phyloP scores from a whole-genome alignment of 2,797 vertebrate species.

The Anguilla marmorata region DNA sequence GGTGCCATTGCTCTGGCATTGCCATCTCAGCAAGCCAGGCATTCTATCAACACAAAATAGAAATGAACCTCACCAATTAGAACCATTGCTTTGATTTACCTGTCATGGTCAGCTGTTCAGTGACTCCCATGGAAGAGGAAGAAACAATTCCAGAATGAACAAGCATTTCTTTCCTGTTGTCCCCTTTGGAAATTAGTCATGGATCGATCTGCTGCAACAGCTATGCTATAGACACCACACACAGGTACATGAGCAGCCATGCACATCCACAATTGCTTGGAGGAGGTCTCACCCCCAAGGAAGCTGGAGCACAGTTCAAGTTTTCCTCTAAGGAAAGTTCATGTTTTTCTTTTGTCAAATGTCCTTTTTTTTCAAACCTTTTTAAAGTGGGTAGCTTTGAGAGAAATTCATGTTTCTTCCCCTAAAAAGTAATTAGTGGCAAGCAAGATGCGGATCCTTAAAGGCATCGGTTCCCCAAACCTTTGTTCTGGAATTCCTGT shows the following conservation, averaged over 20 bases:
- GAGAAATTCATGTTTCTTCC: conserved; percentile 40
- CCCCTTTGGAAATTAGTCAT: conserved; percentile 13
- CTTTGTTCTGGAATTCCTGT: conserved; percentile 60
- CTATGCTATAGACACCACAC: conserved; percentile 13
- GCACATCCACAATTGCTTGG: conserved; percentile 1
- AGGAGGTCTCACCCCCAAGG: conserved; percentile 34
- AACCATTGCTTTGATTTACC: conserved; percentile 32
- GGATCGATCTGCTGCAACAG: conserved; percentile 14
- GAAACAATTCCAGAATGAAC: background rate
- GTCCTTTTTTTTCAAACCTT: conserved; percentile 48
- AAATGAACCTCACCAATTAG: conserved; percentile 18
- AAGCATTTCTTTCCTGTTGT: background rate
- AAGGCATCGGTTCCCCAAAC: conserved; percentile 19
- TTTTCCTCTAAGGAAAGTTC: conserved; percentile 45
- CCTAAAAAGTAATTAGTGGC: conserved; percentile 55
- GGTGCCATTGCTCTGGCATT: background rate
- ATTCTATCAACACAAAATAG: conserved; percentile 24
- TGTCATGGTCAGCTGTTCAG: conserved; percentile 21
- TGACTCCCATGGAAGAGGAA: conserved; percentile 27
- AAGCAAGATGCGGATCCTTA: conserved; percentile 61
- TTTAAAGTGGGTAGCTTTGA: conserved; percentile 47
- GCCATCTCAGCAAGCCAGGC: background rate
- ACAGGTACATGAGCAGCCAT: background rate
- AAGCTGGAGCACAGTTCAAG: conserved; percentile 23
- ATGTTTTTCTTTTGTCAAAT: conserved; percentile 45